These are phyloP conservation scores for Drosophila merina DNA, from an alignment of 2,888 invertebrate genomes.

Conservation along the genomic window DNA sequence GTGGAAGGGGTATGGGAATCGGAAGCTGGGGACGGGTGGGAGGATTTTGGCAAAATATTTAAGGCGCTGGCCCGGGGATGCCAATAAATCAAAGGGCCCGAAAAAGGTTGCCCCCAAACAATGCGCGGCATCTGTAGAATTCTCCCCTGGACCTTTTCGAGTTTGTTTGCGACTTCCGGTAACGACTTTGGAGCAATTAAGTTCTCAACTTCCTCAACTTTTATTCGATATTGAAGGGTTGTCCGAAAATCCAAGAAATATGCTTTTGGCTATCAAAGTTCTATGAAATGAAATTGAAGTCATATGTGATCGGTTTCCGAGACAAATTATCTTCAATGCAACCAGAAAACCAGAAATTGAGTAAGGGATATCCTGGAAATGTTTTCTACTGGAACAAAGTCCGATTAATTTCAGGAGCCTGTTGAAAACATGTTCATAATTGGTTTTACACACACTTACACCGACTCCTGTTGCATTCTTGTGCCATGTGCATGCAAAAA, in stretches of 20 bases:
- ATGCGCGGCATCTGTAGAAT: conserved; percentile 76
- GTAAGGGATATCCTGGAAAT: background rate
- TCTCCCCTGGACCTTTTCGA: conserved; percentile 37
- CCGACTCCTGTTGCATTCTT: conserved; percentile 42
- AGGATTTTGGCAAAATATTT: conserved; percentile 64
- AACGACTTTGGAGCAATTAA: conserved; percentile 41
- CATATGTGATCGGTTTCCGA: background rate
- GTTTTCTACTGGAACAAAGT: background rate
- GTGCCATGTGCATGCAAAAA: conserved; percentile 46
- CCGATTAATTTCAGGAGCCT: conserved; percentile 25
- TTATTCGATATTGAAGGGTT: conserved; percentile 29
- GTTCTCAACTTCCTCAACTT: conserved; percentile 38
- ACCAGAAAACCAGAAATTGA: background rate
- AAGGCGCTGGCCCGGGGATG: conserved; percentile 75
- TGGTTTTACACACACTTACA: conserved; percentile 54
- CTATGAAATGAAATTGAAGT: background rate
- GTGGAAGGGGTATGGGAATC: background rate
- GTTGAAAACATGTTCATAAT: conserved; percentile 43
- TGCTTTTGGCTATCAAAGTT: background rate
- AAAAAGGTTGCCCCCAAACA: conserved; percentile 72
- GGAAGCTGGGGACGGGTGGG: conserved; percentile 6
- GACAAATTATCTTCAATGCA: background rate
- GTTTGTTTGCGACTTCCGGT: conserved; percentile 9
- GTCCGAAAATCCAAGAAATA: conserved; percentile 6
- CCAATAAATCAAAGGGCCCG: conserved; percentile 77